Evolutionary conservation across 2,888 invertebrate genomes (phyloP), one percentile per base, ranked within the genome.

Genomic region (Arge pagana): DNA sequence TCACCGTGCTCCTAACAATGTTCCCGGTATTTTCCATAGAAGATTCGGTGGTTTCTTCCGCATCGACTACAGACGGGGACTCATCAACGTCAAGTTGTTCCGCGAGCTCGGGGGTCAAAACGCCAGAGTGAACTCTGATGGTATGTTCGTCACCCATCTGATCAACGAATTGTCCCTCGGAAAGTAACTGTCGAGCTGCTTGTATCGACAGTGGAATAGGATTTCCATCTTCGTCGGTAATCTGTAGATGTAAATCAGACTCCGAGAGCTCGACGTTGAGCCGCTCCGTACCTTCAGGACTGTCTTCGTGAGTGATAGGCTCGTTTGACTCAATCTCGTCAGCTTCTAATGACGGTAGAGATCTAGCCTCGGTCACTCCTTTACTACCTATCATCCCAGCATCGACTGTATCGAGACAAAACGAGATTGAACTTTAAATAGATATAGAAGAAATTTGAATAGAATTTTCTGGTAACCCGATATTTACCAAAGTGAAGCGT

Each of bases 201-300:
- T 84, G 83, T 72, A 86, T 83, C 1, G 86, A 85, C 65, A 88
- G 82, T 62, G 85, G 85, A 45, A 84, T 77, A 1, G 85, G 84
- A 72, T 86, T 87, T 19, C 87, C 88, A 49, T 84, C 82, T 66
- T 84, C 85, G 69, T 87, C 87, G 0, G 85, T 83, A 54, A 88
- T 82, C 60, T 74, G 72, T 18, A 76, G 57, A 30, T 74, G 75
- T 24, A 76, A 61, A 60, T 74, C 68, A 2, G 71, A 60, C 33
- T 74, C 70, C 5, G 63, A 54, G 6, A 71, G 50, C 48, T 68
- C 67, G 11, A 70, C 58, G 11, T 65, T 65, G 10, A 65, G 61
- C 11, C 66, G 57, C 15, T 61, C 60, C 7, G 65, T 61, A 4
- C 66, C 53, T 24, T 59, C 59, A 21, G 55, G 58, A 8, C 45